Evolutionary conservation across 2,888 invertebrate species (phyloP).

Genomic region (Hemithea aestivaria): DNA sequence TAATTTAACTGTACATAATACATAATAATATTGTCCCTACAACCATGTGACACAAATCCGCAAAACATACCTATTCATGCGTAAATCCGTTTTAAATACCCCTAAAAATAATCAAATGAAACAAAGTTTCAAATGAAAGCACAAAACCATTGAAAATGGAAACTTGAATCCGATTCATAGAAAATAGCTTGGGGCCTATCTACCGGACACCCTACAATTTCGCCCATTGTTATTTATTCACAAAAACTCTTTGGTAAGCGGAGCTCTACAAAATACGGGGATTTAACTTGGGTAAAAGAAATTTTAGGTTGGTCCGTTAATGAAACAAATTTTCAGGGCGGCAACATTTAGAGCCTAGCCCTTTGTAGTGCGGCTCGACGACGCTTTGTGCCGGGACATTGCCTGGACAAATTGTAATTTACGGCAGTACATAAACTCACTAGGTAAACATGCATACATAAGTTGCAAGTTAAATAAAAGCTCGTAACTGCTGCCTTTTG

Average conservation of each 20-base stretch:
- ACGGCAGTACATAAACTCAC: slow-evolving; percentile 9
- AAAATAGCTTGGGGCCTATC: slow-evolving; percentile 41
- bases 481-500: too few species aligned
- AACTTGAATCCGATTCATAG: slow-evolving; percentile 32
- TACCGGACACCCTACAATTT: slow-evolving; percentile 48
- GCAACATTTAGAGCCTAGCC: slow-evolving; percentile 71
- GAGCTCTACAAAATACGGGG: slow-evolving; percentile 53
- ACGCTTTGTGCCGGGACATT: slow-evolving; percentile 58
- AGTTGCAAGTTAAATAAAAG: too few species aligned
- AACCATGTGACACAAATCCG: slow-evolving; percentile 2
- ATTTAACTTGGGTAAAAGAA: slow-evolving; percentile 53
- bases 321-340: slow-evolving; percentile 74
- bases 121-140: slow-evolving; percentile 22
- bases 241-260: slow-evolving; percentile 50
- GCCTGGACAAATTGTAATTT: slow-evolving; percentile 1
- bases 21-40: too few species aligned
- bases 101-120: slow-evolving; percentile 15
- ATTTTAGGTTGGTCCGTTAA: slow-evolving; percentile 63
- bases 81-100: slow-evolving; percentile 11
- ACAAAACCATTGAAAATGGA: slow-evolving; percentile 23
- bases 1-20: too few species aligned
- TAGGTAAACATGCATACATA: too few species aligned
- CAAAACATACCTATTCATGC: slow-evolving; percentile 9
- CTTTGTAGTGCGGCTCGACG: slow-evolving; percentile 62
- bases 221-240: slow-evolving; percentile 49